Base-by-base conservation (phyloP, 2,888 invertebrate species). In the Alentia gelatinosa region DNA sequence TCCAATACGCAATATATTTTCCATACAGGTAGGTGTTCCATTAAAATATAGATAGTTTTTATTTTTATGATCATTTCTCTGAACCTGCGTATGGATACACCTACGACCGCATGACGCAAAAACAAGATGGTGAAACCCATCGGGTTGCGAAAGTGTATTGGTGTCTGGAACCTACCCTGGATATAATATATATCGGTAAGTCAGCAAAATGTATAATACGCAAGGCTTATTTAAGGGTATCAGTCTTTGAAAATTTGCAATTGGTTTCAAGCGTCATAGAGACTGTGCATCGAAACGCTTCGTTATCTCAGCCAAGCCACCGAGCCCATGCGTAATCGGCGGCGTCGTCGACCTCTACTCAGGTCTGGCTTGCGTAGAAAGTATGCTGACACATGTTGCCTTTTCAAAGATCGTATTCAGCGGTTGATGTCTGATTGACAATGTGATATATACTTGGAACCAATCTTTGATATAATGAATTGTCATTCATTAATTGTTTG, bases 111-210 rank as follows among this genome's bases (percentile, higher is more conserved):
- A 79, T 39, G 35, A 79, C 37, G 35, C 79, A 37, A 35, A 79
- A 79, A 79, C 79, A 79, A 79, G 79, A 79, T 79, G 79, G 79
- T 79, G 79, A 79, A 79, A 9, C 37, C 26, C 35, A 7, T 9
- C 63, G n/a, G 33, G 37, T 79, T 79, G 39, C 35, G 79, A 79
- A 37, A 79, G 12, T 79, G 79, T 39, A n/a, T 79, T 39, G 79
- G 19, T 15, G 37, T 15, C 15, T 35, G 0, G 26, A 79, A 37
- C 9, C n/a, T 39, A 37, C 19, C 39, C 37, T 37, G 23, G n/a
- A 68, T 5, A 15, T 4, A 79, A 39, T 39, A 19, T 12, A 37
- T 35, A 23, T 79, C 35, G 79, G 79, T 79, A 79, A 23, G 79
- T 79, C 23, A n/a, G 4, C 37, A 79, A 37, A 15, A 37, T 15